phyloP scores from a whole-genome alignment of 1,140 invertebrate species.

The Sarcophaga bullata region DNA sequence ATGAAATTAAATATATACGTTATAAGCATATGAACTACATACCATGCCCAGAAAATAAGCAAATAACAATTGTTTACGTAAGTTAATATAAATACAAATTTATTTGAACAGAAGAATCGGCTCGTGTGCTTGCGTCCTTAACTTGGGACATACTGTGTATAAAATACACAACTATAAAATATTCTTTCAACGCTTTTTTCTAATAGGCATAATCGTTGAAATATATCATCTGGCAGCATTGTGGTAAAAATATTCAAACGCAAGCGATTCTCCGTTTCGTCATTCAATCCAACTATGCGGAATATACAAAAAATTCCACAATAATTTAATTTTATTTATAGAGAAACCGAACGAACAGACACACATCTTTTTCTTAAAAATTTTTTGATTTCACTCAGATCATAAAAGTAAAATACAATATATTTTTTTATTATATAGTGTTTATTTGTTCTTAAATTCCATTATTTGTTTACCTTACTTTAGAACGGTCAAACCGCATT shows the following conservation, averaged over 20 bases:
- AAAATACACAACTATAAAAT: no score
- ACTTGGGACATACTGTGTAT: no score
- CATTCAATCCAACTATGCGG: background rate
- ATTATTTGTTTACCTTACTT: background rate
- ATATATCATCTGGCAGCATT: background rate
- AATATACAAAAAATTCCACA: background rate
- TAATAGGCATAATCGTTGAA: no score
- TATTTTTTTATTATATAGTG: background rate
- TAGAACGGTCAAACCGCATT: conserved; percentile 97
- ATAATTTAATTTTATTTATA: background rate
- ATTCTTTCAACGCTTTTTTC: no score
- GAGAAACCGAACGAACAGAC: no score
- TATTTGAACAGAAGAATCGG: no score
- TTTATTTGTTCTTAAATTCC: conserved; percentile 16
- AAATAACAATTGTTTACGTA: no score
- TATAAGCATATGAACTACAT: no score
- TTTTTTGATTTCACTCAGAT: background rate
- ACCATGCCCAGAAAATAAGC: no score
- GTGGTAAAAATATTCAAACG: background rate
- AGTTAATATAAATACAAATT: no score
- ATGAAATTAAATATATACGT: no score
- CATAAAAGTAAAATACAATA: background rate
- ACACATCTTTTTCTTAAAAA: background rate
- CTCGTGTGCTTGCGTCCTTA: no score
- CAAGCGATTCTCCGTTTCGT: background rate